These are phyloP conservation scores for Ctenicera cuprea DNA, from an alignment of 2,888 invertebrate genomes.

Conservation along the genomic window DNA sequence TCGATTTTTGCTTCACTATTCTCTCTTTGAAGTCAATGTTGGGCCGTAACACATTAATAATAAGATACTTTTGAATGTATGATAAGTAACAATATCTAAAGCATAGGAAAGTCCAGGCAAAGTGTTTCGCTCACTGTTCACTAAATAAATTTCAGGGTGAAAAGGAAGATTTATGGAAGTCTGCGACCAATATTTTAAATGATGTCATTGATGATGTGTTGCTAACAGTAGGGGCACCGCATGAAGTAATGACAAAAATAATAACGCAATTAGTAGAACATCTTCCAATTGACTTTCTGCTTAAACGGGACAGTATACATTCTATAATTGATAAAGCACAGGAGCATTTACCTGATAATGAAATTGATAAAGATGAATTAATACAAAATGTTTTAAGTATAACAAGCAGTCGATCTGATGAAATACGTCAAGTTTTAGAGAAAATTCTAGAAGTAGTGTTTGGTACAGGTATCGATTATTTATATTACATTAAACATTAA, in stretches of 20 bases:
- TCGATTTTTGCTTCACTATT: no score
- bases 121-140: no score
- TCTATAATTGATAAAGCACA: conserved; percentile 52
- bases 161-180: neutral
- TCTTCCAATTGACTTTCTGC: conserved; percentile 54
- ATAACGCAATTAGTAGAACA: conserved; percentile 62
- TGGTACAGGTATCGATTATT: conserved; percentile 65
- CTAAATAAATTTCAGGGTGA: conserved; percentile 10
- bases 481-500: conserved; percentile 62
- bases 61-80: no score
- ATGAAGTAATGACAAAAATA: conserved; percentile 61
- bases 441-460: conserved; percentile 65
- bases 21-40: no score
- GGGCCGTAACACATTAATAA: no score
- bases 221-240: conserved; percentile 55
- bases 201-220: conserved; percentile 62
- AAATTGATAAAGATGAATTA: conserved; percentile 58
- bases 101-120: no score
- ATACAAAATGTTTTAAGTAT: conserved; percentile 41
- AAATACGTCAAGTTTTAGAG: conserved; percentile 62
- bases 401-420: conserved; percentile 49
- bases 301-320: conserved; percentile 54
- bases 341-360: conserved; percentile 29
- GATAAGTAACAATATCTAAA: no score
- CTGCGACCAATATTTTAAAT: conserved; percentile 37